Base-by-base conservation (phyloP, 2,113 vertebrate species). In the Callocephalon fimbriatum region DNA sequence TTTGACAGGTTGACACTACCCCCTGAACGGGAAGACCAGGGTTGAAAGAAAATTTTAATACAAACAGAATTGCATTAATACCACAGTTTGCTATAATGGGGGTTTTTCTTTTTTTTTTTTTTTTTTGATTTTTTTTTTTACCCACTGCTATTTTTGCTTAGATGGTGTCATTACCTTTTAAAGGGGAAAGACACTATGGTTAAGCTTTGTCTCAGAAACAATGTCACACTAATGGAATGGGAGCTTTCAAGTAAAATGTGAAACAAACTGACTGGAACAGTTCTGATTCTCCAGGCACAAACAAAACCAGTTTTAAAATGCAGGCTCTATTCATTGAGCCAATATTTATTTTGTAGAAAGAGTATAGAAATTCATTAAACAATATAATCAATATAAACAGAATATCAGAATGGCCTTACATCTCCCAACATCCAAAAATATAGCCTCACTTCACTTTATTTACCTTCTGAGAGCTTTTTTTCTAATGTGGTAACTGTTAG, bases 51-150 rank as follows among this genome's bases (percentile, higher is more conserved):
- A 94, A 86, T 93, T 96, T 95, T 95, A 96, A 96, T 97, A 97
- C 97, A 97, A 98, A 98, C 97, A 97, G 97, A 98, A 98, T 98
- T 96, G 94, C 97, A 97, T 97, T 97, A 97, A 97, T 96, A 97
- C 74, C 86, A 89, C 93, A 91, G 90, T 95, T 97, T 95, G 65
- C 88, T 94, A 21, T 94, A 95, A 96, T 93, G 93, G 96, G 77
- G 81, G 87, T 87, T 61, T 75, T 61, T 42, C 20, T 63, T 74
- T 44, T 0, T 21, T 74, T 38, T 0, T 31, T 54, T 54, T 59
- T 45, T 27, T 38, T 38, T n/a, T n/a, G n/a, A n/a, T 38, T 0
- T 31, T 54, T 54, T 59, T 71, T 74, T 45, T 1, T 12, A 38
- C 80, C 90, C 38, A 44, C 94, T 51, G 63, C 88, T 97, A 84